Evolutionary conservation across 2,797 vertebrate species (phyloP).

Genomic region (Salmo trutta): DNA sequence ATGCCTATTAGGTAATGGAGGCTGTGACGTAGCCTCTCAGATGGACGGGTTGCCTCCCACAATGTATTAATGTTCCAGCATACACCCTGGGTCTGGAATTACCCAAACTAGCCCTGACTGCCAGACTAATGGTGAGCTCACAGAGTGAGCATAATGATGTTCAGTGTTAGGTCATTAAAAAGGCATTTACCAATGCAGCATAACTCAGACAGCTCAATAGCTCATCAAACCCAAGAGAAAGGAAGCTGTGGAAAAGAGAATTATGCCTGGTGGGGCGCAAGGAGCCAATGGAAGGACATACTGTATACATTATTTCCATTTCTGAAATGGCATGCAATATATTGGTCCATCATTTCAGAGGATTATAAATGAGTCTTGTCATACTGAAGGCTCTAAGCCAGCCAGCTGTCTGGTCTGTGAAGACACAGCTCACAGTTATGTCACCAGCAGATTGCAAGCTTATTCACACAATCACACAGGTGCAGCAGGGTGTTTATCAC

Average conservation of each 20-base stretch:
- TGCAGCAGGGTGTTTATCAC: not conserved
- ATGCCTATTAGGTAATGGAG: not conserved
- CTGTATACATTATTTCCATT: not conserved
- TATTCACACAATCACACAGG: not conserved
- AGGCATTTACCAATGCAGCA: not conserved
- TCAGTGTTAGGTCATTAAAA: not conserved
- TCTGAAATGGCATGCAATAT: not conserved
- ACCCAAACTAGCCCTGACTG: not conserved
- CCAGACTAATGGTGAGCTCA: not conserved
- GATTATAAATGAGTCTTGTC: not conserved
- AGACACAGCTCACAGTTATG: not conserved
- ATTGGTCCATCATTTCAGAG: not conserved
- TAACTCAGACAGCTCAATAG: not conserved
- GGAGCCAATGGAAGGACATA: not conserved
- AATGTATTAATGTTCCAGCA: no score
- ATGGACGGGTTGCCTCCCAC: no score
- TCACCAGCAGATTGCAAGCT: conserved; percentile 11
- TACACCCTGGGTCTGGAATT: no score
- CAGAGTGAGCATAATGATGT: not conserved
- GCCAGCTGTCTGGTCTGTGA: not conserved
- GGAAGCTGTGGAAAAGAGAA: not conserved
- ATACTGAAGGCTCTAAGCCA: not conserved
- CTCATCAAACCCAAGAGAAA: not conserved
- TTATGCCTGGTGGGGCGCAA: not conserved
- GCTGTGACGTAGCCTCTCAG: not conserved